Evolutionary conservation across 2,888 invertebrate species (phyloP).

Genomic region (Pseudoips prasinana): DNA sequence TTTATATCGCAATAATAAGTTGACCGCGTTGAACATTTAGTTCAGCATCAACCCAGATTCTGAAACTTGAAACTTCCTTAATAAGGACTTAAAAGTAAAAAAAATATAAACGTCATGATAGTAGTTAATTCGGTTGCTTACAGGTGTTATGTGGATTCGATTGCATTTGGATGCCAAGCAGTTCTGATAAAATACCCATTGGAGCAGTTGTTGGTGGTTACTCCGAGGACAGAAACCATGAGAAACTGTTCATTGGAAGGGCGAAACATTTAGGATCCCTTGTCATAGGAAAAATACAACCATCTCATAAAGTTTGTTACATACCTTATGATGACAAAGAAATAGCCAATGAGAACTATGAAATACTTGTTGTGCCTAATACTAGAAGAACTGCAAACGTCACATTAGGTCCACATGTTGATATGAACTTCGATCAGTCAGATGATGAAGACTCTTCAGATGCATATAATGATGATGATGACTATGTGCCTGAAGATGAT

Average conservation of each 20-base stretch:
- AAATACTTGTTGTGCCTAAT: slow-evolving; percentile 45
- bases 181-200: slow-evolving; percentile 83
- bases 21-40: too few relatives aligned
- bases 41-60: too few relatives aligned
- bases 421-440: slow-evolving; percentile 13
- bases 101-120: too few relatives aligned
- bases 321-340: slow-evolving; percentile 78
- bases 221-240: slow-evolving; percentile 62
- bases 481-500: background rate
- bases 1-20: too few relatives aligned
- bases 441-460: slow-evolving; percentile 13
- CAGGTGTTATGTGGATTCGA: slow-evolving; percentile 64
- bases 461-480: background rate
- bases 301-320: slow-evolving; percentile 87
- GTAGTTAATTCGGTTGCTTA: slow-evolving; percentile 16
- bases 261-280: slow-evolving; percentile 86
- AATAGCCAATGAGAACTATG: slow-evolving; percentile 37
- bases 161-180: slow-evolving; percentile 77
- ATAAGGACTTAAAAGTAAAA: too few relatives aligned
- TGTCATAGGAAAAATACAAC: slow-evolving; percentile 89
- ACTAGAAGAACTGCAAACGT: slow-evolving; percentile 26
- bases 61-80: too few relatives aligned
- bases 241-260: slow-evolving; percentile 84
- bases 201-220: slow-evolving; percentile 85
- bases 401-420: slow-evolving; percentile 14